Base-by-base conservation (phyloP, 2,888 invertebrate species). In the Hirtodrosophila histrioides region DNA sequence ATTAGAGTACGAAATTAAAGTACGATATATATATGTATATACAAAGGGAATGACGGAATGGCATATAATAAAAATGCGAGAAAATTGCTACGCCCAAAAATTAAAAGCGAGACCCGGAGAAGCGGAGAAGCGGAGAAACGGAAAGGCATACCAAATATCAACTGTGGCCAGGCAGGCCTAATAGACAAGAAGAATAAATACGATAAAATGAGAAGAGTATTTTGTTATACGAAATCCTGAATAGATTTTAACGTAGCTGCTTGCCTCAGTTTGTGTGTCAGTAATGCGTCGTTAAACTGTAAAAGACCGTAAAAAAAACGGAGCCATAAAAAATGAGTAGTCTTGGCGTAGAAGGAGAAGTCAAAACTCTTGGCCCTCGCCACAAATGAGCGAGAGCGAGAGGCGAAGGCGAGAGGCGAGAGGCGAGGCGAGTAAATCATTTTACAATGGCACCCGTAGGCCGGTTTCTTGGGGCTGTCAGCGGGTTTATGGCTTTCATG, bases 211-310 rank as follows among this genome's bases (percentile, higher is more conserved):
- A 50, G 43, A 78, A 61, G 68, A 71, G 76, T 69, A 73, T 76
- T 75, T 75, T 57, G 78, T 62, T 69, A 69, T 55, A 55, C 51
- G 67, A 66, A 86, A 79, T 87, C 88, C 82, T 86, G 86, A 88
- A 84, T 84, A 86, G 84, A 88, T 88, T 86, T 71, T 27, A 5
- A 5, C 54, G 43, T 44, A 27, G 56, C 58, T 39, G 60, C 45
- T 64, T 51, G 53, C 44, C 63, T 53, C 64, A 49, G 74, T 81
- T 81, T 72, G 86, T 88, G 76, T 86, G 75, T 73, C 84, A 88
- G 88, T 86, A 84, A 88, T 88, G 81, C 75, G 87, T 85, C 84
- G 84, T 85, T 88, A 85, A 85, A 86, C 87, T 86, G 88, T 80
- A 84, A 85, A 88, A 74, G 87, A 72, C 84, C 87, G 87, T 85